Base-by-base conservation (phyloP, 2,888 invertebrate species). In the Epistrophe eligans region DNA sequence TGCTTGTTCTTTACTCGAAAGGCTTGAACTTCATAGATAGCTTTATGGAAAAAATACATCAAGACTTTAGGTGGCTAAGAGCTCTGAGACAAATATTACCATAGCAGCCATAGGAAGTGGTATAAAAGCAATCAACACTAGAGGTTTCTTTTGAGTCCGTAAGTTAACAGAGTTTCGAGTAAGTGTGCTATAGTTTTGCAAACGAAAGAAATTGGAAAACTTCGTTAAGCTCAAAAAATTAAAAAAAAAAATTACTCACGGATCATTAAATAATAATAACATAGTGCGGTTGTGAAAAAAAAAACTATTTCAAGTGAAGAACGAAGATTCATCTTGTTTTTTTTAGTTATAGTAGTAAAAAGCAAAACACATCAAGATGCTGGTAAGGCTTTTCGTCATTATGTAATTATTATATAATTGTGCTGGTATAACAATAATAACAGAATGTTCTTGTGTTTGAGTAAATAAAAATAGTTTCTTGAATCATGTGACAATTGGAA, bases 91-190 rank as follows among this genome's bases (percentile, higher is more conserved):
- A 67, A 32, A 70, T 77, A 85, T 85, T 77, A 73, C 81, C 81
- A 82, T 81, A 85, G 81, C 55, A 73, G 67, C 38, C 77, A 84
- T 81, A 76, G 88, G 88, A 88, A 88, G 90, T 90, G 91, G 92
- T 92, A 92, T 92, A 92, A 92, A 92, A 92, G 92, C 92, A 90
- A 91, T 90, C 90, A 90, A 91, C 91, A 90, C 90, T 90, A 91
- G 90, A 91, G 90, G 91, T 92, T 92, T 92, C 91, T 91, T 92
- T 92, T 91, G 91, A 92, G 92, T 92, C 89, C 91, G 92, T 92
- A 92, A 91, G 91, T 92, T 91, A 91, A 91, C 92, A 92, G 92
- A 92, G 92, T 92, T 91, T 91, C 91, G 92, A 90, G 91, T 91
- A 92, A 92, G 92, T 92, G 92, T 91, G 90, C 64, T 64, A 24